A percentile compares a stretch with the other conserved stretches of the same genome.
Evolutionary conservation across 1,140 invertebrate genomes (phyloP).

Genomic region (Aricia agestis): DNA sequence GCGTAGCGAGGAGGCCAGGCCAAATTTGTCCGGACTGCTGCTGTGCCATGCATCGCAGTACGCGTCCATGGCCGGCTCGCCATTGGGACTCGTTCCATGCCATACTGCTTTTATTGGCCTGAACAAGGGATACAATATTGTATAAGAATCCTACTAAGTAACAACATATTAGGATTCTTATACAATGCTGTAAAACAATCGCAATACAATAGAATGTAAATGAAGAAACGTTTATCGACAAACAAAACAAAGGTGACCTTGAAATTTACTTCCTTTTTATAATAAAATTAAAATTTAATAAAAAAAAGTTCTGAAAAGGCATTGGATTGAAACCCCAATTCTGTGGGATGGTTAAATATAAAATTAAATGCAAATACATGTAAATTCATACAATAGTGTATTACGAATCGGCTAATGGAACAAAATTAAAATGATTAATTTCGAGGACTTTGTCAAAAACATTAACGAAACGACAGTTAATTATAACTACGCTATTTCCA

Average conservation of each 20-base stretch:
- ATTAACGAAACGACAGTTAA: conserved; percentile 10
- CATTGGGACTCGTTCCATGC: conserved; percentile 92
- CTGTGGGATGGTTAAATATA: too few relatives aligned
- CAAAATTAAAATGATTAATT: background rate
- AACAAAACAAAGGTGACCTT: too few relatives aligned
- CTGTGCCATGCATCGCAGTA: conserved; percentile 97
- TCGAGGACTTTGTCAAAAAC: conserved; percentile 36
- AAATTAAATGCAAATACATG: background rate
- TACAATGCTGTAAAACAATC: too few relatives aligned
- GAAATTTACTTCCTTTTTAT: too few relatives aligned
- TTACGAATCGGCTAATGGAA: background rate
- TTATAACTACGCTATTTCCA: conserved; percentile 12
- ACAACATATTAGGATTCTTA: background rate
- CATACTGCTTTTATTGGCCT: conserved; percentile 95
- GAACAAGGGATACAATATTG: conserved; percentile 15
- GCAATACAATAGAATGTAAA: too few relatives aligned
- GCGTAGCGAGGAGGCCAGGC: conserved; percentile 88
- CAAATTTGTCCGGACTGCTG: conserved; percentile 83
- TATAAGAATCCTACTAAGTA: too few relatives aligned
- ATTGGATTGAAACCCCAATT: too few relatives aligned
- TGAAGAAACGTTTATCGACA: too few relatives aligned
- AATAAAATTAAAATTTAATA: too few relatives aligned
- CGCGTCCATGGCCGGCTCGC: conserved; percentile 89
- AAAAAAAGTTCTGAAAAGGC: too few relatives aligned
- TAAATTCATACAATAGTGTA: background rate